These are phyloP conservation scores for Philotrypesis tridentata DNA, from an alignment of 1,140 invertebrate species.

Conservation along the genomic window DNA sequence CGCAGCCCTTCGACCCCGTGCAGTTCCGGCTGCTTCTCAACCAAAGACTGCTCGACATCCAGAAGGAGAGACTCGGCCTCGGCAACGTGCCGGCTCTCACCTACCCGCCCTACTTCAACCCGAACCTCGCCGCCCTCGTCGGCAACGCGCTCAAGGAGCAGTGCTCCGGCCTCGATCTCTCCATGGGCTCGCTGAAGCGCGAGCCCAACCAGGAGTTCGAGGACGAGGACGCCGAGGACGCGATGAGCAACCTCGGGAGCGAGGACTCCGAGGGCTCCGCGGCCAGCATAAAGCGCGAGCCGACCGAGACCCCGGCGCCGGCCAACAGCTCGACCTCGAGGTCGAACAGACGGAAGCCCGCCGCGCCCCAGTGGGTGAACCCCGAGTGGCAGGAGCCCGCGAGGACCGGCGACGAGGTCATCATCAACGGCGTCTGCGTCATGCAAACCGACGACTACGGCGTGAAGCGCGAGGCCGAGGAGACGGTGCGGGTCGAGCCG, in stretches of 20 bases:
- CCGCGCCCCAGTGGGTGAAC: slow-evolving; percentile 97
- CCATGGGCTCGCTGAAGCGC: slow-evolving; percentile 84
- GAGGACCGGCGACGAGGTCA: slow-evolving; percentile 82
- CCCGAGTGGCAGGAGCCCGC: slow-evolving; percentile 88
- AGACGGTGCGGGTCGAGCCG: slow-evolving; percentile 83
- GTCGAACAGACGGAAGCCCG: slow-evolving; percentile 88
- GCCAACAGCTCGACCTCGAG: slow-evolving; percentile 59
- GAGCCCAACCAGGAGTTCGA: slow-evolving; percentile 84
- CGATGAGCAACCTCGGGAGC: slow-evolving; percentile 84
- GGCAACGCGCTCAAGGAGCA: slow-evolving; percentile 83
- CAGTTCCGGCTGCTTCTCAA: slow-evolving; percentile 91
- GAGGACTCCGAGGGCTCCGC: slow-evolving; percentile 80
- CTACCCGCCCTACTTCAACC: slow-evolving; percentile 85
- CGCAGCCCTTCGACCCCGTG: slow-evolving; percentile 89
- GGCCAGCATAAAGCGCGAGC: slow-evolving; percentile 73
- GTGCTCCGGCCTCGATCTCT: slow-evolving; percentile 85
- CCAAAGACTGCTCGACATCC: slow-evolving; percentile 89
- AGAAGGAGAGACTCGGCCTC: slow-evolving; percentile 84
- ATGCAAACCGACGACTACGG: slow-evolving; percentile 87
- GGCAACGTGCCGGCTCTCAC: slow-evolving; percentile 78
- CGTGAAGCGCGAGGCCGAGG: slow-evolving; percentile 77
- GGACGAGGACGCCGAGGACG: slow-evolving; percentile 83
- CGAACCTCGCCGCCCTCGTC: slow-evolving; percentile 81
- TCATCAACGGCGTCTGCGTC: slow-evolving; percentile 93
- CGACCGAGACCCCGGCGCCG: slow-evolving; percentile 74